Base-by-base conservation (phyloP, 1,140 invertebrate genomes). In the Dendrolimus punctatus region DNA sequence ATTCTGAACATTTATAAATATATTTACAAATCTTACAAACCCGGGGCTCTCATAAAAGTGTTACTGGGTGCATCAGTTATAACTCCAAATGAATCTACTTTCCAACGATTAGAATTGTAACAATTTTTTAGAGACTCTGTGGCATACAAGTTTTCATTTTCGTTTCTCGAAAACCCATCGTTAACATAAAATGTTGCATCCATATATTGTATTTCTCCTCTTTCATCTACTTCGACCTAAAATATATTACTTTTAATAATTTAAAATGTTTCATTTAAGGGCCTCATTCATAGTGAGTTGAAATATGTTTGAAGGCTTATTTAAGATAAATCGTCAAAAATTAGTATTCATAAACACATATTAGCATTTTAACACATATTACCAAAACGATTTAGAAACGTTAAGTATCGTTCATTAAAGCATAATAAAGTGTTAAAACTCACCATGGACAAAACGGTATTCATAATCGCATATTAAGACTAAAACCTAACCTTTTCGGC, bases 141-240 rank as follows among this genome's bases (percentile, higher is more conserved):
- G 7, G 72, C 60, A 0, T 76, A 57, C 2, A 64, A 58, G 0
- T 80, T 74, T 9, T 87, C 66, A 5, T 76, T 68, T 58, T 92
- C 91, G 57, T 92, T 92, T 4, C 77, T 77, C n/a, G 66, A 60
- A 42, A 61, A 74, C 0, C 92, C 93, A 5, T 80, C 68, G 68
- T 94, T 92, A 46, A 88, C 76, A 69, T 89, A 92, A 46, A 91
- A 84, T 3, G 82, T 78, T n/a, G 74, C 77, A 45, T 91, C 81
- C 10, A 93, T 65, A 41, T 89, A 90, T 41, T 91, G 89, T 40
- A 93, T 91, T 57, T 88, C 85, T 5, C 92, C 93, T 5, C 77
- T 71, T 5, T 89, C 79, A 66, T 92, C 87, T 2, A 92, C 87
- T 2, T 88, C 91, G n/a, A 91, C 80, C 48, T 85, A 40, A 39